Evolutionary conservation across 2,797 vertebrate species (phyloP), one percentile per base, ranked within the genome.

Genomic region (Acanthornis magna): DNA sequence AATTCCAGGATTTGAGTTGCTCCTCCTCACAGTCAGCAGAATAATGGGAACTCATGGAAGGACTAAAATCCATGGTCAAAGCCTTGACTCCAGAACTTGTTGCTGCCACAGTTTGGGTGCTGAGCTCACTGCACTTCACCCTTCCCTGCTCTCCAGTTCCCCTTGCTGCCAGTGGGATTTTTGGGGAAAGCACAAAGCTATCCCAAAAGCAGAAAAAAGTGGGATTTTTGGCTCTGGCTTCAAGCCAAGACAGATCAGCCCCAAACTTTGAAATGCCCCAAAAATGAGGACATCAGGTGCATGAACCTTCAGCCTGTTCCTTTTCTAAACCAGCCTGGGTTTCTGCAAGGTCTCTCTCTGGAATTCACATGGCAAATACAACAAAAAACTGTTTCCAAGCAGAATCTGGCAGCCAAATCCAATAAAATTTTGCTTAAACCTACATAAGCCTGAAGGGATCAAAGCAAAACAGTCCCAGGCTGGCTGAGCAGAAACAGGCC

Each of bases 101-200:
- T 1, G 1, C 30, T 11, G 32, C 21, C 21, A 13, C 0, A 3
- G 38, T 42, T 53, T 16, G 29, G 15, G 42, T 4, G 3, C 58
- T 40, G 51, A 54, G 43, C 65, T 75, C 70, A 8, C 7, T n/a
- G 12, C 48, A 13, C 2, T 0, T 63, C 3, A 1, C 29, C 34
- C 8, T 63, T 43, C 8, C 48, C 40, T 53, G 4, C 20, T 32
- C 15, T 11, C 16, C 1, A 0, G 32, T 13, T 85, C n/a, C 67
- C 63, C 55, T 73, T 30, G 2, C 22, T 16, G 26, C 26, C 16
- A 38, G 36, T 12, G 38, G 25, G 13, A 42, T 36, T 84, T 84
- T 6, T 58, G 55, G 38, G 50, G 68, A 30, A 90, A 73, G 50
- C 2, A 2, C 48, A 67, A 60, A 57, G 20, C 3, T 26, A 25